Base-by-base conservation (phyloP, 92 coral and sea anemone species). In the Zoanthus sociatus region DNA sequence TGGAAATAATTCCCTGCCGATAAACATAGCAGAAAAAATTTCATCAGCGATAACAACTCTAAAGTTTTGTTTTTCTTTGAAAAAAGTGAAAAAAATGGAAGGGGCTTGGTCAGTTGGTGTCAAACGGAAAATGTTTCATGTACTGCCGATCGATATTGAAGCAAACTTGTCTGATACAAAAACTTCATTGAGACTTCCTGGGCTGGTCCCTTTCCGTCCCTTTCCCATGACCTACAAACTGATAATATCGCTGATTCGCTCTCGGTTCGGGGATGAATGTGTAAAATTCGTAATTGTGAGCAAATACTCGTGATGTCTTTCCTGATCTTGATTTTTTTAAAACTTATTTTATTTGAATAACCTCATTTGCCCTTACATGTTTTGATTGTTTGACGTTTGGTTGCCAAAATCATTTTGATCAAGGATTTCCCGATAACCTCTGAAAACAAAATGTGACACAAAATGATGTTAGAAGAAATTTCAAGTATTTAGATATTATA, bases 361-460 rank as follows among this genome's bases (percentile, higher is more conserved):
- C 73, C 1, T 67, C 18, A 12, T 67, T 5, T 50, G 10, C 55
- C 55, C 10, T 50, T 11, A 50, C 10, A 50, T 7, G 55, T 63
- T 73, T 10, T 10, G 32, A n/a, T 73, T 3, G 56, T 1, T 12
- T 58, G 56, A 51, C 21, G 6, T 14, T 45, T 46, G 10, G 78
- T 46, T 37, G 42, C 60, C 78, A 48, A 75, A 46, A 75, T n/a
- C 78, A 75, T 75, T 75, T 75, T 75, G 17, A 75, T 75, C 78
- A 17, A 5, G 13, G 78, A 8, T 47, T 75, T 13, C n/a, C n/a
- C n/a, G 78, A 48, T 53, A 75, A 20, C 31, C 12, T 45, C 61
- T 48, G 13, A 46, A 75, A 48, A 44, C 13, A 75, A 21, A 3
- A 54, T 46, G 16, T 32, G 46, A 21, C 33, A n/a, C 42, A 76